These are phyloP conservation scores for Crocuta crocuta DNA, from an alignment of 2,113 vertebrate species.

Conservation along the genomic window DNA sequence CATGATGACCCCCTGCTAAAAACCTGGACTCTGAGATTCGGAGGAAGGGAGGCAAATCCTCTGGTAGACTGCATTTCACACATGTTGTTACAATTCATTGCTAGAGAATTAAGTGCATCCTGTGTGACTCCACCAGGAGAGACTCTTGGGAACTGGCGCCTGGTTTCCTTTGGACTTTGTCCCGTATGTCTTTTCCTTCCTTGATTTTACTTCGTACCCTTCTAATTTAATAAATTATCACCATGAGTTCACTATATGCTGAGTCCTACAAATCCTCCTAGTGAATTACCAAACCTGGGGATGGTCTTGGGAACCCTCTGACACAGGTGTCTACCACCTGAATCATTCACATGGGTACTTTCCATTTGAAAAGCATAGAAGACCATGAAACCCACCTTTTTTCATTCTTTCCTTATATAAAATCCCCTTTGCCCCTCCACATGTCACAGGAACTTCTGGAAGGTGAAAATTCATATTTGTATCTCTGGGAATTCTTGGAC, in stretches of 20 bases:
- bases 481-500: constrained; percentile 43
- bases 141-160: too few species aligned
- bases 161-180: not conserved
- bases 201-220: not conserved
- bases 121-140: not conserved
- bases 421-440: not conserved
- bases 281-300: not conserved
- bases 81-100: not conserved
- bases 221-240: not conserved
- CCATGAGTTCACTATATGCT: not conserved
- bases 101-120: not conserved
- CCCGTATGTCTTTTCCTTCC: not conserved
- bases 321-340: not conserved
- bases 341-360: not conserved
- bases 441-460: constrained; percentile 17
- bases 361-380: not conserved
- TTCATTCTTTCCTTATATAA: constrained; percentile 24
- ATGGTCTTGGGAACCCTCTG: not conserved
- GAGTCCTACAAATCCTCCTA: not conserved
- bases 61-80: not conserved
- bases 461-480: not conserved
- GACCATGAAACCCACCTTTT: constrained; percentile 37
- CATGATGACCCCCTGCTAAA: not conserved
- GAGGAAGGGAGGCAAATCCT: not conserved
- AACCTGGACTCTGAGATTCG: not conserved